Evolutionary conservation across 2,888 invertebrate species (phyloP), one percentile per base, ranked within the genome.

Genomic region (Drosophila tanythrix): DNA sequence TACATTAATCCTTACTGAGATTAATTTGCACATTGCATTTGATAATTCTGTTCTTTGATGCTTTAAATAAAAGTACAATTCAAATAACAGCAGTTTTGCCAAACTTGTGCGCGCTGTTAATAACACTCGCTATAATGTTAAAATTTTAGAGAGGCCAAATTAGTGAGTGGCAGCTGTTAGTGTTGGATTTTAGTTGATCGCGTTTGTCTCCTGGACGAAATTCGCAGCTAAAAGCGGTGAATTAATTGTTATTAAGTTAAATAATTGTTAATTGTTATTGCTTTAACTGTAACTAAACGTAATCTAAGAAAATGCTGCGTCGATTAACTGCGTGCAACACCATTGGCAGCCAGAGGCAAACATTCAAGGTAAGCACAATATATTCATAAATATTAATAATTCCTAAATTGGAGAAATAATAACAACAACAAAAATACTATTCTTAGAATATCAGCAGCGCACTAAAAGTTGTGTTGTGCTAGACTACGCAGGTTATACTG

Each of bases 341-440:
- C 6, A 10, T 84, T 21, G 70, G 46, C 25, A 55, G 70, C 61
- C 81, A 81, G 46, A 81, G 65, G 13, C 73, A 71, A 27, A 52
- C 82, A 21, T 72, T 87, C 35, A 91, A 91, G 91, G 91, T 91
- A 64, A 85, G 78, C 36, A 27, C 27, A 29, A 53, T 18, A 53
- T 33, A 27, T 35, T 11, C 21, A 40, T 60, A 58, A 33, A 58
- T 18, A 35, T 10, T 18, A 25, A 53, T 10, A 53, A 35, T 53
- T 18, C 18, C 10, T 8, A 21, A 35, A 33, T 15, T n/a, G n/a
- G 2, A 2, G 3, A 27, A 27, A 27, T n/a, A n/a, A 48, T 1
- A 46, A 57, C 56, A 71, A 51, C 53, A 61, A 46, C 8, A 56
- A 38, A 35, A 8, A 27, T 31, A 43, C 31, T 38, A 11, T 11